These are phyloP conservation scores for Nestor notabilis DNA, from an alignment of 2,113 vertebrate species.

Conservation along the genomic window DNA sequence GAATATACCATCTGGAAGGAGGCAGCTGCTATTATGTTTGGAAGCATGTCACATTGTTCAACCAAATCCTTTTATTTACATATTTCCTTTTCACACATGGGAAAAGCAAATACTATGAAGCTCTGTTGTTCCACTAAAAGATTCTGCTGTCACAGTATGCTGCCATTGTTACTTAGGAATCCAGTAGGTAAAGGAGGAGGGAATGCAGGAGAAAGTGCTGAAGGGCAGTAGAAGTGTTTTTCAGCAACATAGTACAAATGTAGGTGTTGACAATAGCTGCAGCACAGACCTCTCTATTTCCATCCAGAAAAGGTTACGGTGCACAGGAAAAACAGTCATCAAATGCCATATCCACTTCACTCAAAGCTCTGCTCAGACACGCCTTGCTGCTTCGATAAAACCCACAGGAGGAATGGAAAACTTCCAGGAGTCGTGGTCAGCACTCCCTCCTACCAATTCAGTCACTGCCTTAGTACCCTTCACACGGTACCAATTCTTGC, in stretches of 20 bases:
- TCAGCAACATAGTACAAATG: background rate
- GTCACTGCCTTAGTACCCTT: background rate
- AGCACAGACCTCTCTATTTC: background rate
- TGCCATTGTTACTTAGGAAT: background rate
- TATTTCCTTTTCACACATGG: background rate
- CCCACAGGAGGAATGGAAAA: rapidly evolving
- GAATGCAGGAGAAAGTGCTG: background rate
- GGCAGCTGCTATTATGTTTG: background rate
- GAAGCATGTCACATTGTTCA: background rate
- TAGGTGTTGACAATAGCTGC: background rate
- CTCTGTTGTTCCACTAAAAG: background rate
- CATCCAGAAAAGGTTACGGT: background rate
- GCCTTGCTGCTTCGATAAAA: background rate
- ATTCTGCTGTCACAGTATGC: background rate
- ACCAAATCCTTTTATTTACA: background rate
- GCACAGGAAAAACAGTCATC: background rate
- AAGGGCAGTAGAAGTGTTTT: background rate
- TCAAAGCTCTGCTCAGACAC: background rate
- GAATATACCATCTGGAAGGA: background rate
- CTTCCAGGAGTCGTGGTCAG: background rate
- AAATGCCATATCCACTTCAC: background rate
- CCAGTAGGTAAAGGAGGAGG: background rate
- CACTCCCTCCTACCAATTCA: background rate
- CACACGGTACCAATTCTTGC: background rate
- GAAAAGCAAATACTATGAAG: background rate